Percentiles rank a stretch among this genome's conserved stretches.
Evolutionary conservation across 2,113 vertebrate genomes (phyloP).

Genomic region (Balaeniceps rex): DNA sequence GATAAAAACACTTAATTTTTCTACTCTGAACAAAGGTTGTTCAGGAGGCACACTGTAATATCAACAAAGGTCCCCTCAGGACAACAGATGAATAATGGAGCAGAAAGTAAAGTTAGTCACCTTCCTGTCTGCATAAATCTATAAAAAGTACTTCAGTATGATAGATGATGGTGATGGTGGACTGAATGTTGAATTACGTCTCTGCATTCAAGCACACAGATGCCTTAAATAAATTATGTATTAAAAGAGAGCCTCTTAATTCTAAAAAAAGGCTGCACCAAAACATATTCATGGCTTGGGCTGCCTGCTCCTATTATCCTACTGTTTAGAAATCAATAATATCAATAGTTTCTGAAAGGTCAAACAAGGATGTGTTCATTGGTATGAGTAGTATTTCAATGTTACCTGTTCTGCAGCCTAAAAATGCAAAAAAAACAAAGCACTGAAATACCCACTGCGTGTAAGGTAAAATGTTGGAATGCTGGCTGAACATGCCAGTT

Average conservation of each 20-base stretch:
- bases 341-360: constrained; percentile 20
- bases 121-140: constrained; percentile 15
- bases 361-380: neutral
- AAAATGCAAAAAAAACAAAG: neutral
- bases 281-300: neutral
- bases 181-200: neutral
- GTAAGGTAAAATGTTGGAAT: neutral
- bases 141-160: neutral
- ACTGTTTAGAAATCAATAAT: constrained; percentile 10
- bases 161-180: neutral
- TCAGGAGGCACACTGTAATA: neutral
- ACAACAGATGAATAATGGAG: constrained; percentile 47
- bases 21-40: neutral
- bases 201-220: neutral
- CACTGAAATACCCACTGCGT: neutral
- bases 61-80: constrained; percentile 18
- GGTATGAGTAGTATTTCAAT: neutral
- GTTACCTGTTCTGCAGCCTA: neutral
- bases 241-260: constrained; percentile 4
- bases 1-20: neutral
- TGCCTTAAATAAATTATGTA: constrained; percentile 12
- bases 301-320: neutral
- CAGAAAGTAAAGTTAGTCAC: constrained; percentile 37
- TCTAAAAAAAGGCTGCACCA: neutral
- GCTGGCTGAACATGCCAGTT: neutral